These are phyloP conservation scores for Pseudococcus longispinus DNA, from an alignment of 2,888 invertebrate genomes.

Conservation along the genomic window DNA sequence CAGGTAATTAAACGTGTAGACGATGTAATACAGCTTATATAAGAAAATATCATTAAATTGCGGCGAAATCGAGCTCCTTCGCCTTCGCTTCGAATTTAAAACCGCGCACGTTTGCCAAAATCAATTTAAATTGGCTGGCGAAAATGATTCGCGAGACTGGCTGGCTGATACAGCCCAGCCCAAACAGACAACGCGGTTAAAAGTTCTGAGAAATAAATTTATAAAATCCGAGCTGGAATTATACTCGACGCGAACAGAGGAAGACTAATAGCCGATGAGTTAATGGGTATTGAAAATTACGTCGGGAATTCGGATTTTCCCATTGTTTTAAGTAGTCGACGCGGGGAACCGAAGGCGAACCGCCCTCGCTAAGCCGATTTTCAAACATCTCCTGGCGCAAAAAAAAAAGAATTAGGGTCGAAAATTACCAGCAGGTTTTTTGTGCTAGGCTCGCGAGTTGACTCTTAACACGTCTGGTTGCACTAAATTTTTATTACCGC, in stretches of 20 bases:
- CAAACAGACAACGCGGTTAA: background rate
- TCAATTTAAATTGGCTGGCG: slow-evolving; percentile 1
- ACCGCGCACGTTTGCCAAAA: slow-evolving; percentile 21
- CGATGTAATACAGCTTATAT: background rate
- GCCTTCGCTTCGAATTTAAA: background rate
- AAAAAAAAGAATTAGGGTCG: slow-evolving; percentile 12
- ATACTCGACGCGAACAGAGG: background rate
- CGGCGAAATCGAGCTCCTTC: background rate
- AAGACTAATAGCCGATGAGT: slow-evolving; percentile 26
- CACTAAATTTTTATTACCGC: background rate
- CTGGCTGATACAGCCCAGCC: background rate
- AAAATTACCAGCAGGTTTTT: background rate
- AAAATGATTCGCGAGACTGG: background rate
- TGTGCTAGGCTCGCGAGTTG: background rate
- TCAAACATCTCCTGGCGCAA: background rate
- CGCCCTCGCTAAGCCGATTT: background rate
- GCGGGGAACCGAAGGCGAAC: background rate
- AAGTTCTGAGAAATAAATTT: slow-evolving; percentile 21
- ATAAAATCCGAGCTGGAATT: slow-evolving; percentile 16
- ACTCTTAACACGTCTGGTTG: background rate
- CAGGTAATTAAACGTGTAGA: slow-evolving; percentile 11
- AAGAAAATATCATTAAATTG: background rate
- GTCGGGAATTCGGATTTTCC: background rate
- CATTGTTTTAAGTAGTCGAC: background rate
- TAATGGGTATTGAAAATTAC: slow-evolving; percentile 31